These are phyloP conservation scores for Scrobipalpa costella DNA, from an alignment of 2,888 invertebrate genomes.

Conservation along the genomic window DNA sequence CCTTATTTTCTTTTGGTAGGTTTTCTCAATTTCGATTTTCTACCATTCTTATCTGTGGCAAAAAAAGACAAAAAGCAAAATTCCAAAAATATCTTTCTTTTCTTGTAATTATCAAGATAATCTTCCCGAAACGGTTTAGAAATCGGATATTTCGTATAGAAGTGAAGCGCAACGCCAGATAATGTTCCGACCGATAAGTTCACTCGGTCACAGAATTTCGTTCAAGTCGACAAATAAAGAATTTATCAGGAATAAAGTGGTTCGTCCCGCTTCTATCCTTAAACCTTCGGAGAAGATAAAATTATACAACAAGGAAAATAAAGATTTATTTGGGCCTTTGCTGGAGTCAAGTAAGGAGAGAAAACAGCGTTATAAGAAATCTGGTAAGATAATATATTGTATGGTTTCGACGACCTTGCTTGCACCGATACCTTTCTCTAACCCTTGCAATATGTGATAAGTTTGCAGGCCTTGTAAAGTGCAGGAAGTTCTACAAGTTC, in stretches of 20 bases:
- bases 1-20: too few species aligned
- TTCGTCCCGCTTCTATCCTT: conserved; percentile 65
- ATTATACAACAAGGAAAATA: conserved; percentile 74
- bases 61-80: too few species aligned
- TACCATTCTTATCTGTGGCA: too few species aligned
- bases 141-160: too few species aligned
- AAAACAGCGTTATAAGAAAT: conserved; percentile 60
- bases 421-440: conserved; percentile 8
- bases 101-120: background rate
- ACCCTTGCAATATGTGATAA: background rate
- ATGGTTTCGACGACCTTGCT: conserved; percentile 57
- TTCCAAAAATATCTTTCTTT: too few species aligned
- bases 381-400: conserved; percentile 54
- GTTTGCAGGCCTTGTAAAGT: conserved; percentile 14
- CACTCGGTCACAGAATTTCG: conserved; percentile 55
- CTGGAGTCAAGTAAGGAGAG: conserved; percentile 73
- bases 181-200: conserved; percentile 65
- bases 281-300: conserved; percentile 72
- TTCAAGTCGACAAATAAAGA: conserved; percentile 54
- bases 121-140: background rate
- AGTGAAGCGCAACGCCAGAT: background rate
- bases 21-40: too few species aligned
- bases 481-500: conserved; percentile 20
- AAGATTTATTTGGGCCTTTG: conserved; percentile 73
- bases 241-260: conserved; percentile 67